A percentile compares a stretch with the other conserved stretches of the same genome.
Conservation (phyloP, 2,797 vertebrate genomes). For the Brotula barbata region DNA sequence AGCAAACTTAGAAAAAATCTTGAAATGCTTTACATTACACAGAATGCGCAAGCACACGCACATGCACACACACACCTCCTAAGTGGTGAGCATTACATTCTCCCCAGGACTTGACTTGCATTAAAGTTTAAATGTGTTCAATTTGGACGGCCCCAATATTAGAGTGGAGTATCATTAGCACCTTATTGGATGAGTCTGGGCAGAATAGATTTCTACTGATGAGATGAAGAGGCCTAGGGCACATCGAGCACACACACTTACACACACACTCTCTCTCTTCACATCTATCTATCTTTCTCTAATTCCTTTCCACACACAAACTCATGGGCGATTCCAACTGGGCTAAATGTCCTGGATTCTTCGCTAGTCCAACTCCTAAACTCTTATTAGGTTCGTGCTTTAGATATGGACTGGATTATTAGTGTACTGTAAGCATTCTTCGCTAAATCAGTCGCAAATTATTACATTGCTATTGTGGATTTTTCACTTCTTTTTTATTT, state of each 20-base stretch:
- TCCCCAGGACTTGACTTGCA: constrained; percentile 76
- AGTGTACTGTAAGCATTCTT: no score
- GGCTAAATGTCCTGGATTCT: constrained; percentile 10
- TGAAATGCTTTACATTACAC: constrained; percentile 32
- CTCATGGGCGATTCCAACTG: constrained; percentile 7
- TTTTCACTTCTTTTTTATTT: no score
- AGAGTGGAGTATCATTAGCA: constrained; percentile 74
- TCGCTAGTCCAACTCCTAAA: no score
- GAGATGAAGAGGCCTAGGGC: constrained; percentile 72
- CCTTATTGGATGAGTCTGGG: constrained; percentile 75
- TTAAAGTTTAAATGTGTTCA: constrained; percentile 79
- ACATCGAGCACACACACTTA: constrained; percentile 24
- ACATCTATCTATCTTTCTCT: constrained; percentile 24
- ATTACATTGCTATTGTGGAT: no score
- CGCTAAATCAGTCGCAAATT: no score
- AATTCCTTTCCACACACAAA: constrained; percentile 12
- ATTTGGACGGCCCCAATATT: constrained; percentile 73
- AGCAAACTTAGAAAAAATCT: constrained; percentile 18
- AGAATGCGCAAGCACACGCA: constrained; percentile 21
- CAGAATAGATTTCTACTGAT: constrained; percentile 75
- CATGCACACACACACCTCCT: constrained; percentile 26
- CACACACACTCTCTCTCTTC: constrained; percentile 28
- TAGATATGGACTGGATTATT: no score
- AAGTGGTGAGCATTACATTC: constrained; percentile 66
- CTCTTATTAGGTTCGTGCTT: no score